Conservation (phyloP, 1,140 invertebrate species). For the Drosophila pseudoobscura region DNA sequence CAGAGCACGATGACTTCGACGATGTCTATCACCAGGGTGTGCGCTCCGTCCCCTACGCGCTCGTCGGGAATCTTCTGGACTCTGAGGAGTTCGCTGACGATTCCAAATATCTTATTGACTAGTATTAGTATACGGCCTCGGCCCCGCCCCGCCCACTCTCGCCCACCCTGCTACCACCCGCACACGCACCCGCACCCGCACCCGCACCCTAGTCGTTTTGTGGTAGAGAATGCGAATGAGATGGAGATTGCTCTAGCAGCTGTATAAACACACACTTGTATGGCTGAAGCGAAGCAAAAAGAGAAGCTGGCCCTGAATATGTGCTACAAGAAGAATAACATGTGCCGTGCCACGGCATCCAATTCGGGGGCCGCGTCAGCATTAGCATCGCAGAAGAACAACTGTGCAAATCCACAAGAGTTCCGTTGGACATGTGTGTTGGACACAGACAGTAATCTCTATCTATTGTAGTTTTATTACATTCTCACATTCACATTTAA, state of each 20-base stretch:
- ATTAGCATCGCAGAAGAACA: constrained; percentile 21
- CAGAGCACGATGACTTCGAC: constrained; percentile 12
- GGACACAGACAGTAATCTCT: constrained; percentile 19
- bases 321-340: neutral
- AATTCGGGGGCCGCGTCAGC: constrained; percentile 6
- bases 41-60: constrained; percentile 36
- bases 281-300: too few species aligned
- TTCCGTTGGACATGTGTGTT: neutral
- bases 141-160: neutral
- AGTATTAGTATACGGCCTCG: constrained; percentile 22
- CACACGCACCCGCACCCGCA: too few species aligned
- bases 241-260: constrained; percentile 16
- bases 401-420: constrained; percentile 53
- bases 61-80: constrained; percentile 57
- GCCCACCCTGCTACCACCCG: too few species aligned
- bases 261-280: constrained; percentile 21
- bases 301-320: neutral
- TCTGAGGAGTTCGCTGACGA: constrained; percentile 57
- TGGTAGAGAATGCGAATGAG: too few species aligned
- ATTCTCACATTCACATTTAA: constrained; percentile 10
- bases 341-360: constrained; percentile 27
- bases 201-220: constrained; percentile 14
- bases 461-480: constrained; percentile 34
- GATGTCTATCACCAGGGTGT: constrained; percentile 45
- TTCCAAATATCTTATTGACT: constrained; percentile 69